Percentiles rank a stretch among this genome's conserved stretches.
phyloP scores from a whole-genome alignment of 2,888 invertebrate species.

The Hydrotaea diabolus region DNA sequence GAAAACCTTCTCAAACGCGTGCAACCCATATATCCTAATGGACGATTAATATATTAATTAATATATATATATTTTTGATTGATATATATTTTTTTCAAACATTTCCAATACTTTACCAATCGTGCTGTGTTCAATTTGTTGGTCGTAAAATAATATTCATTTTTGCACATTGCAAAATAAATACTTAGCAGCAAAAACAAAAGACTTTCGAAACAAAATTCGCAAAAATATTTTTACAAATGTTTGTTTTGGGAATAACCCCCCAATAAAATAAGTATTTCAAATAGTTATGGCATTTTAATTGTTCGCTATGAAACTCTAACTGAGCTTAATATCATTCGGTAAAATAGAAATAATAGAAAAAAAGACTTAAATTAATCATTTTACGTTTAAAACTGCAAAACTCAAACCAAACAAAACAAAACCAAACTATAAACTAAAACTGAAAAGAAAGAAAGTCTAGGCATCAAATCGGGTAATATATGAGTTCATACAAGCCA shows the following conservation, averaged over 20 bases:
- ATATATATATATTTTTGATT: too few relatives aligned
- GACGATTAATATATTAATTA: too few relatives aligned
- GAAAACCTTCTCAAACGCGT: too few relatives aligned
- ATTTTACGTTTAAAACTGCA: neutral
- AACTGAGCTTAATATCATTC: neutral
- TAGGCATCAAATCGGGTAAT: neutral
- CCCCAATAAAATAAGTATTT: conserved; percentile 1
- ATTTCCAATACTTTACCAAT: too few relatives aligned
- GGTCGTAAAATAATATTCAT: neutral
- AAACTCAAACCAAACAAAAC: neutral
- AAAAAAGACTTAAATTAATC: neutral
- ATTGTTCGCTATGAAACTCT: conserved; percentile 7
- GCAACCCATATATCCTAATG: too few relatives aligned
- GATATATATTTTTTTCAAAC: too few relatives aligned
- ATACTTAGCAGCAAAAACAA: too few relatives aligned
- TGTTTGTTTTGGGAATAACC: conserved; percentile 5
- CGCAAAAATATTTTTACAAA: too few relatives aligned
- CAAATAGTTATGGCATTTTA: conserved; percentile 22
- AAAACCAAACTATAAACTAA: neutral
- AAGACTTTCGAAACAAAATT: too few relatives aligned
- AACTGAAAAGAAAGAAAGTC: conserved; percentile 29
- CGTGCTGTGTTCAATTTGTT: too few relatives aligned
- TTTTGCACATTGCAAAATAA: neutral
- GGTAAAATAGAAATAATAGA: neutral
- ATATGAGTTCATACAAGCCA: conserved; percentile 13